Conservation (phyloP, 1,140 invertebrate genomes). For the Atta texana region DNA sequence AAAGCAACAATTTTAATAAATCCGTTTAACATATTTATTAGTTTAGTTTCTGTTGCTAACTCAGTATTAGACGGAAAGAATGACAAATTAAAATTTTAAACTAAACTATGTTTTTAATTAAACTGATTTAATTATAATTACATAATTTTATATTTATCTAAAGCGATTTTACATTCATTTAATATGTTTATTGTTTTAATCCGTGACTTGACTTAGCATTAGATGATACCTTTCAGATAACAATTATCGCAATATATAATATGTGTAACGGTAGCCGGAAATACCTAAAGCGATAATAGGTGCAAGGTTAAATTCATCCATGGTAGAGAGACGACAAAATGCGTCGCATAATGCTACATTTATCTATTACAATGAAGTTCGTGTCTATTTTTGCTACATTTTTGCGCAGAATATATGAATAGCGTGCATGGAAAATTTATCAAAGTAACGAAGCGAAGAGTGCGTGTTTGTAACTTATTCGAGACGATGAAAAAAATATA, state of each 20-base stretch:
- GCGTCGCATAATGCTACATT: conserved; percentile 32
- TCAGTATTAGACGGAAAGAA: background rate
- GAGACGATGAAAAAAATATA: conserved; percentile 20
- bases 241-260: background rate
- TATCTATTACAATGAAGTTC: conserved; percentile 34
- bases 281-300: conserved; percentile 41
- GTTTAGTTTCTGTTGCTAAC: no score
- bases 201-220: background rate
- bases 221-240: background rate
- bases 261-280: background rate
- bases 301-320: conserved; percentile 45
- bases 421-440: conserved; percentile 25
- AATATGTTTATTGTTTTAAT: background rate
- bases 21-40: background rate
- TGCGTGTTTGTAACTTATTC: conserved; percentile 1
- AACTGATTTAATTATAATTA: background rate
- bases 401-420: conserved; percentile 27
- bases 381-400: conserved; percentile 15
- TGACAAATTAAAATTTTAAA: background rate
- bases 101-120: background rate
- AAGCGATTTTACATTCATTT: background rate
- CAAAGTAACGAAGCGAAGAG: conserved; percentile 17
- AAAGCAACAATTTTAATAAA: background rate
- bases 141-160: no score
- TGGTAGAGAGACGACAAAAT: conserved; percentile 16